Evolutionary conservation across 2,113 vertebrate genomes (phyloP), one percentile per base, ranked within the genome.

Genomic region (Phainopepla nitens): DNA sequence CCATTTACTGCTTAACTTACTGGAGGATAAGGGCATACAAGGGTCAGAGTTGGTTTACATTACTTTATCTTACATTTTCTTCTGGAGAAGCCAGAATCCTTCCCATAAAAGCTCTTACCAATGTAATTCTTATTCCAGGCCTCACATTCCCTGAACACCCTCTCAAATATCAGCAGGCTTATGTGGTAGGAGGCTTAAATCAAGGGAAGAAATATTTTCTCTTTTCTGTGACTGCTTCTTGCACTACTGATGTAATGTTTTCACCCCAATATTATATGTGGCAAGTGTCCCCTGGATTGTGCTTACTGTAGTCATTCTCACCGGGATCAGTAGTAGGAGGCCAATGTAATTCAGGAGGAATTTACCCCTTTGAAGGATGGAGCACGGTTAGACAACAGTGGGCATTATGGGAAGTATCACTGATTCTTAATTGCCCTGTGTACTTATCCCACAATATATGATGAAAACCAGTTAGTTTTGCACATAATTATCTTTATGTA

Each of bases 91-190:
- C 35, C 76, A 94, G 58, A 94, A 83, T 47, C 71, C 22, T 53
- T 92, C 81, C 80, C 54, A 73, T 83, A 80, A 96, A 86, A 73
- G 18, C 54, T 76, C 36, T 92, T 80, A 69, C 66, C 58, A 72
- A 36, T 77, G 45, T 83, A 65, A 93, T 90, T 94, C 39, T 77
- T 93, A 65, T 70, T 90, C 50, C 86, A 93, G 75, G 71, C 39
- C 27, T 88, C 75, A 47, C 82, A 86, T 58, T 93, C 68, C 16
- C 23, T 73, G 47, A 86, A 84, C 89, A 92, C 68, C 45, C 68
- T 95, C 71, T 94, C 94, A 89, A 23, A 96, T 94, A 60, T 90
- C 93, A 83, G 64, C 58, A 66, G 50, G 33, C 35, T 93, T 47
- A 70, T 69, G 61, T 50, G 45, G 68, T 76, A 86, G 82, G 76